Conservation (phyloP, 2,888 invertebrate species). For the Temnothorax unifasciatus region DNA sequence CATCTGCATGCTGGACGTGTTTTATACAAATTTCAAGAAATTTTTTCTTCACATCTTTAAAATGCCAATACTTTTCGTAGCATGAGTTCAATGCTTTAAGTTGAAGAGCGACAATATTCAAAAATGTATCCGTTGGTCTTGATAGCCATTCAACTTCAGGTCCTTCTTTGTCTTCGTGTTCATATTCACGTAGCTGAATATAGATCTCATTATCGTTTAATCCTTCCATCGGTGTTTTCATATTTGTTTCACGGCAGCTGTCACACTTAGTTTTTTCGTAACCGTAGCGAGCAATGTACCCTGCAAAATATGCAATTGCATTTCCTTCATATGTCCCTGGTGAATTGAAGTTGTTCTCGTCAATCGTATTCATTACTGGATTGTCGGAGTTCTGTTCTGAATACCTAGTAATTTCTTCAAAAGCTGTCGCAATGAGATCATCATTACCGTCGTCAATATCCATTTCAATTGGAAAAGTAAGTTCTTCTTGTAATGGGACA, state of each 20-base stretch:
- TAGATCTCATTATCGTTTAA: constrained; percentile 3
- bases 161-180: neutral
- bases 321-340: constrained; percentile 7
- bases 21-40: neutral
- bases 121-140: constrained; percentile 5
- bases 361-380: neutral
- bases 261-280: constrained; percentile 3
- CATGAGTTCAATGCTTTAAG: too few species aligned
- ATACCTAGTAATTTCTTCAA: constrained; percentile 2
- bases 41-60: constrained; percentile 3
- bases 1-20: neutral
- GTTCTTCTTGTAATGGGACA: neutral
- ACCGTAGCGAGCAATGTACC: neutral
- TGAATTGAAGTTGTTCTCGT: neutral
- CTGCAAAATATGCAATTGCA: constrained; percentile 12
- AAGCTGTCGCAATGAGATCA: neutral
- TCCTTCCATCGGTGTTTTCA: constrained; percentile 14
- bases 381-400: neutral
- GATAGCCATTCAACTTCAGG: constrained; percentile 2
- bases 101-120: too few species aligned
- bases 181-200: neutral
- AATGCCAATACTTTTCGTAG: neutral
- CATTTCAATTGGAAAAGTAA: neutral
- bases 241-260: neutral
- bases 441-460: neutral